A percentile compares a stretch with the other conserved stretches of the same genome.
These are phyloP conservation scores for Dicrurus megarhynchus DNA, from an alignment of 2,113 vertebrate species.

Conservation along the genomic window DNA sequence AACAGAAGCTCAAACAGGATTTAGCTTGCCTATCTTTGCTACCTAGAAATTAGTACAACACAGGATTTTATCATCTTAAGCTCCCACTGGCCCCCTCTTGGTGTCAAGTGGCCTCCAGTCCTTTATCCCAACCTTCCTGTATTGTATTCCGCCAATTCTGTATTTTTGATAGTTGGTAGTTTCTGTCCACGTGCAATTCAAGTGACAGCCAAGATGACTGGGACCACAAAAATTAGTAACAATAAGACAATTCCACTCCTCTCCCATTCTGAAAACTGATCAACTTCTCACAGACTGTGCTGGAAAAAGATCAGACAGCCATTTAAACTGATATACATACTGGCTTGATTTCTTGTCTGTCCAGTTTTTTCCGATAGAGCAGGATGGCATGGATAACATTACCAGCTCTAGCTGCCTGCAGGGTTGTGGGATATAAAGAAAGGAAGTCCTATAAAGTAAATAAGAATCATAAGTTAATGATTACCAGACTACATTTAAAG, in stretches of 20 bases:
- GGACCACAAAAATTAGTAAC: not conserved
- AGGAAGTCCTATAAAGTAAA: slow-evolving; percentile 81
- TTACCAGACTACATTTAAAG: not conserved
- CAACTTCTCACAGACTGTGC: not conserved
- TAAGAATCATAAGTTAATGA: not conserved
- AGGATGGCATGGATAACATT: slow-evolving; percentile 90
- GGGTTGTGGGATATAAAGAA: slow-evolving; percentile 81
- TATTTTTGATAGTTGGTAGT: not conserved
- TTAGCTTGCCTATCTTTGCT: not conserved
- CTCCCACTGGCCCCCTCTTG: not conserved
- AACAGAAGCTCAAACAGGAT: not conserved
- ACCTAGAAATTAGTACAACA: not conserved
- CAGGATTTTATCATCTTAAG: not conserved
- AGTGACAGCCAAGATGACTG: not conserved
- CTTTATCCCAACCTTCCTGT: not conserved
- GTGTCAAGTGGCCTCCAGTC: not conserved
- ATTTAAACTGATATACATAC: slow-evolving; percentile 70
- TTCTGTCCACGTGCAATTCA: not conserved
- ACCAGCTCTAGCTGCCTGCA: slow-evolving; percentile 93
- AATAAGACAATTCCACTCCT: not conserved
- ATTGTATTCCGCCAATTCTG: not conserved
- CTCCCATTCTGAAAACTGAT: not conserved
- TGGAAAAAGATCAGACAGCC: not conserved
- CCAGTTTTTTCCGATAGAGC: slow-evolving; percentile 90
- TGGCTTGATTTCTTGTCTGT: slow-evolving; percentile 94